Evolutionary conservation across 2,797 vertebrate species (phyloP).

Genomic region (Nothura maculosa): DNA sequence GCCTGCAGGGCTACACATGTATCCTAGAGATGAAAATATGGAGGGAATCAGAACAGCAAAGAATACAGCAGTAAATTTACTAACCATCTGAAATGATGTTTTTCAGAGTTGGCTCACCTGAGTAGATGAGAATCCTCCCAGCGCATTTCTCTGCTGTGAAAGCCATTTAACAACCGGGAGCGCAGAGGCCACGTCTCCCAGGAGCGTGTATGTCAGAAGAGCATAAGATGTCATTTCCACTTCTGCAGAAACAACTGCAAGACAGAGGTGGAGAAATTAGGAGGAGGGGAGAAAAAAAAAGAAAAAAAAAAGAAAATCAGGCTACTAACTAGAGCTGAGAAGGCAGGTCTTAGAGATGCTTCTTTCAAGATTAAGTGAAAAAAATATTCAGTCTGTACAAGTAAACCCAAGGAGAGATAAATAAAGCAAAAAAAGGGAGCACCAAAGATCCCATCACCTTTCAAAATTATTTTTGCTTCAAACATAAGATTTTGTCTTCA

Average conservation of each 20-base stretch:
- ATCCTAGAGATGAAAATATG: slow-evolving; percentile 80
- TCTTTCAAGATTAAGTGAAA: background rate
- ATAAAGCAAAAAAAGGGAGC: background rate
- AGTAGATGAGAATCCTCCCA: slow-evolving; percentile 95
- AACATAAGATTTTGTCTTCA: background rate
- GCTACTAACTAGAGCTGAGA: background rate
- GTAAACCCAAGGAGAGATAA: background rate
- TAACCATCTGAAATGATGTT: background rate
- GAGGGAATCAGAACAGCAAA: background rate
- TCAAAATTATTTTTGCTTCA: background rate
- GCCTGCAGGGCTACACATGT: slow-evolving; percentile 95
- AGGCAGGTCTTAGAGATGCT: background rate
- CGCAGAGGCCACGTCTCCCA: slow-evolving; percentile 91
- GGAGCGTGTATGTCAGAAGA: slow-evolving; percentile 90
- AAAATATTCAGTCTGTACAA: background rate
- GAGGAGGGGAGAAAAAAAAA: too few relatives aligned
- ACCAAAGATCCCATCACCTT: background rate
- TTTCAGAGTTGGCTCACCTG: slow-evolving; percentile 80
- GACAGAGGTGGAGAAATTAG: background rate
- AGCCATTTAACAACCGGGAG: slow-evolving; percentile 96
- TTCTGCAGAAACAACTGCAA: slow-evolving; percentile 92
- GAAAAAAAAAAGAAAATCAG: background rate
- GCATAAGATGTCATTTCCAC: slow-evolving; percentile 96
- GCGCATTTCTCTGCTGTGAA: slow-evolving; percentile 92
- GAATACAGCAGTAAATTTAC: background rate